phyloP scores from a whole-genome alignment of 2,797 vertebrate genomes.

The Amniataba percoides region DNA sequence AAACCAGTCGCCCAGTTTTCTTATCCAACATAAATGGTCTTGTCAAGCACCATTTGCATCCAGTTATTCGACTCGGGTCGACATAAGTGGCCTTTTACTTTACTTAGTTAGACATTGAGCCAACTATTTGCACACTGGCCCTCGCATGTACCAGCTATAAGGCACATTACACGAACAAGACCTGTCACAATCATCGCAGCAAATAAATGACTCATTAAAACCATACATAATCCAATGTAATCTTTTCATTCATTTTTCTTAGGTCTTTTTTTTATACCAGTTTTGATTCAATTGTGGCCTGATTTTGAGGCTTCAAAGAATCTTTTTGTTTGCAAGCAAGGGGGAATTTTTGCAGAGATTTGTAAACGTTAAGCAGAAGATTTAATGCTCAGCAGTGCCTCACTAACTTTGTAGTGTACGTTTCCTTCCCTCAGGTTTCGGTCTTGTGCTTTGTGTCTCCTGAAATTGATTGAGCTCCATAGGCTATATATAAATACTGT shows the following conservation, averaged over 20 bases:
- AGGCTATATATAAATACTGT: not conserved
- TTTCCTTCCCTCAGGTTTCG: slow-evolving; percentile 6
- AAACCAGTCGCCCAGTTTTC: not conserved
- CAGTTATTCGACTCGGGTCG: not conserved
- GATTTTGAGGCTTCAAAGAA: too few relatives aligned
- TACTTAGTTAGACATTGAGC: not conserved
- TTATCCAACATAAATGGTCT: not conserved
- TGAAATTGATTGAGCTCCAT: not conserved
- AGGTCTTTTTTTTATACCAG: too few relatives aligned
- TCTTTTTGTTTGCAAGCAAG: not conserved
- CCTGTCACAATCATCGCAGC: not conserved
- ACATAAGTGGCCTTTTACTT: not conserved
- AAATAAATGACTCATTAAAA: not conserved
- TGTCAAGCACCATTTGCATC: not conserved
- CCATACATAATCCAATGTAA: too few relatives aligned
- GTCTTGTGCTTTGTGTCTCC: not conserved
- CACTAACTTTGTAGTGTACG: not conserved
- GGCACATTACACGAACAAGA: not conserved
- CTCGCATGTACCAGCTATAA: too few relatives aligned
- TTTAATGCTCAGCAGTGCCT: not conserved
- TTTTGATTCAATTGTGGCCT: too few relatives aligned
- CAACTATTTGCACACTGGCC: not conserved
- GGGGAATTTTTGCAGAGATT: too few relatives aligned
- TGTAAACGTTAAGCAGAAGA: not conserved
- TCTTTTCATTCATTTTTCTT: too few relatives aligned